Conservation (phyloP, 2,888 invertebrate species). For the Trilocha varians region DNA sequence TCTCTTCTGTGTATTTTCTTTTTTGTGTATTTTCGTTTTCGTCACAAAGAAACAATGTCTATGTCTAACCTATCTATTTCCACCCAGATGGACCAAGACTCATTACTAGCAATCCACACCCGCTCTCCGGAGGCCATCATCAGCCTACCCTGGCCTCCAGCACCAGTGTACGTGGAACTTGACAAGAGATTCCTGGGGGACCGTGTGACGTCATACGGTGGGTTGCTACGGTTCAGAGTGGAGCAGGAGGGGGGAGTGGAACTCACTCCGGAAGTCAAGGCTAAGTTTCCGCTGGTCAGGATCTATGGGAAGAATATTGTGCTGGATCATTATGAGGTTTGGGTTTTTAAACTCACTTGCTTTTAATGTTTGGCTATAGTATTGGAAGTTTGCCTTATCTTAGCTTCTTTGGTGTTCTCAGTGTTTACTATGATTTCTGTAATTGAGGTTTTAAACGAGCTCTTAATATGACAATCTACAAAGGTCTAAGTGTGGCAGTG, state of each 20-base stretch:
- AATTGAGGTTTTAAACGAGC: too few species aligned
- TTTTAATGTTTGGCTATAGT: not conserved
- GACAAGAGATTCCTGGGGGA: constrained; percentile 89
- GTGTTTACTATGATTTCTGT: too few species aligned
- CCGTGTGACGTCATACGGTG: constrained; percentile 91
- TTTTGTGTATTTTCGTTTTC: too few species aligned
- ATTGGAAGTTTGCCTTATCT: too few species aligned
- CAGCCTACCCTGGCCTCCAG: constrained; percentile 61
- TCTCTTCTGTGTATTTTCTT: too few species aligned
- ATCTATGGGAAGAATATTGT: constrained; percentile 84
- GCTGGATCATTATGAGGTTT: constrained; percentile 80
- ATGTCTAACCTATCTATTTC: not conserved
- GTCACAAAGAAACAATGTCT: too few species aligned
- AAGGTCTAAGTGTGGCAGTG: too few species aligned
- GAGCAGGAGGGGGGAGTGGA: constrained; percentile 77
- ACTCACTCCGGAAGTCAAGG: constrained; percentile 69
- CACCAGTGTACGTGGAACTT: constrained; percentile 87
- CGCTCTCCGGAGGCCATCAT: constrained; percentile 50
- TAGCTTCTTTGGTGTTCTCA: too few species aligned
- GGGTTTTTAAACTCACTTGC: not conserved
- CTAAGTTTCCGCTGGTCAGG: constrained; percentile 84
- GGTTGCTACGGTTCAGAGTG: constrained; percentile 84
- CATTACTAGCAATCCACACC: constrained; percentile 50
- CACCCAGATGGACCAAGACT: constrained; percentile 51
- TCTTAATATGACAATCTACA: too few species aligned